Evolutionary conservation across 2,797 vertebrate genomes (phyloP).

Genomic region (Xiphorhynchus erythropygius): DNA sequence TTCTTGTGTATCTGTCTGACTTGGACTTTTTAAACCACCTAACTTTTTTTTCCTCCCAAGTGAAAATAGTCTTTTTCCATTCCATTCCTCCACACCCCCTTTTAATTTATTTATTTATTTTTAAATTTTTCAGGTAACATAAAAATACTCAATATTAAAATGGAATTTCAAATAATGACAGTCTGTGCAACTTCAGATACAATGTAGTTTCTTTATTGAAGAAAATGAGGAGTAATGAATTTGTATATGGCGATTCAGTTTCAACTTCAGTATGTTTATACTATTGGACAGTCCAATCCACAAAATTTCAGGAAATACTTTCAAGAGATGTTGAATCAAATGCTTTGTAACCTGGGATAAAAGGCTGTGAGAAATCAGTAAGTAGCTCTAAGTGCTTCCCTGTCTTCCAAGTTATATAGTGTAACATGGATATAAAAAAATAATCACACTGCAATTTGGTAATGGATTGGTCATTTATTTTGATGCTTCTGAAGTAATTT

Average conservation of each 20-base stretch:
- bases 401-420: background rate
- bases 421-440: background rate
- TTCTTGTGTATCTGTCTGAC: background rate
- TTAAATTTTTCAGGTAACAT: background rate
- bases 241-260: background rate
- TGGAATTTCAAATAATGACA: background rate
- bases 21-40: background rate
- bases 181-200: background rate
- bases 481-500: background rate
- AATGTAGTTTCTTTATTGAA: background rate
- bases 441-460: background rate
- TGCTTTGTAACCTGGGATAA: background rate
- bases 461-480: background rate
- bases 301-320: background rate
- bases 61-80: background rate
- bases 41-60: rapidly evolving
- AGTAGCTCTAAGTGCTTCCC: background rate
- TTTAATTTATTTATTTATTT: background rate
- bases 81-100: rapidly evolving
- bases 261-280: background rate
- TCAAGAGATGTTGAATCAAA: background rate
- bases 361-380: background rate
- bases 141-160: background rate
- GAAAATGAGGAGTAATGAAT: background rate
- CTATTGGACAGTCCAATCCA: background rate